A percentile compares a stretch with the other conserved stretches of the same genome.
These are phyloP conservation scores for Hoplostethus mediterraneus DNA, from an alignment of 2,797 vertebrate genomes.

Conservation along the genomic window DNA sequence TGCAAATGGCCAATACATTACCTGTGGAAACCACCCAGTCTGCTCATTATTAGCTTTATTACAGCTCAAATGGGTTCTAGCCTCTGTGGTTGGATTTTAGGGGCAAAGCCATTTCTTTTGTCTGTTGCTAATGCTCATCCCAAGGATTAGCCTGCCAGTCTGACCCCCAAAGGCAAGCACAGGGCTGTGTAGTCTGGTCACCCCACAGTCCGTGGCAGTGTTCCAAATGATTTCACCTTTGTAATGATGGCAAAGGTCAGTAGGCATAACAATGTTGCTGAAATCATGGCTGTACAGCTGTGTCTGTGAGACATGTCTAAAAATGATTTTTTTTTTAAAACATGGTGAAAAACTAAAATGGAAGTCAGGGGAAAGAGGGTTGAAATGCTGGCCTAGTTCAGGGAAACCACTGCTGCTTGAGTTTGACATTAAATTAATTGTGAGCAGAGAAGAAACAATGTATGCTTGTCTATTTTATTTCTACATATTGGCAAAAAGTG, in stretches of 20 bases:
- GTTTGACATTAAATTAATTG: too few relatives aligned
- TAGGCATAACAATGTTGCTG: not conserved
- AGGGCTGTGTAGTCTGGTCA: conserved; percentile 9
- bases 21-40: conserved; percentile 11
- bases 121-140: conserved; percentile 19
- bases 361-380: too few relatives aligned
- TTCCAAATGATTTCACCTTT: conserved; percentile 26
- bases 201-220: conserved; percentile 3
- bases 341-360: too few relatives aligned
- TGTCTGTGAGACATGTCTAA: too few relatives aligned
- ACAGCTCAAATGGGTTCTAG: conserved; percentile 14
- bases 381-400: too few relatives aligned
- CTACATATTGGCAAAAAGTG: not conserved
- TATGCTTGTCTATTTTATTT: not conserved
- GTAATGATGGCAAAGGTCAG: conserved; percentile 3
- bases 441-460: not conserved
- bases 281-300: too few relatives aligned
- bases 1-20: conserved; percentile 29
- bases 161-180: not conserved
- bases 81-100: conserved; percentile 7
- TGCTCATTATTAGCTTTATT: conserved; percentile 19
- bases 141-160: conserved; percentile 10
- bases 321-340: too few relatives aligned
- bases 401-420: too few relatives aligned
- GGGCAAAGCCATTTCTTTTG: conserved; percentile 20